Evolutionary conservation across 92 coral and sea anemone species (phyloP), one percentile per base, ranked within the genome.

Genomic region (Zoanthus sociatus): DNA sequence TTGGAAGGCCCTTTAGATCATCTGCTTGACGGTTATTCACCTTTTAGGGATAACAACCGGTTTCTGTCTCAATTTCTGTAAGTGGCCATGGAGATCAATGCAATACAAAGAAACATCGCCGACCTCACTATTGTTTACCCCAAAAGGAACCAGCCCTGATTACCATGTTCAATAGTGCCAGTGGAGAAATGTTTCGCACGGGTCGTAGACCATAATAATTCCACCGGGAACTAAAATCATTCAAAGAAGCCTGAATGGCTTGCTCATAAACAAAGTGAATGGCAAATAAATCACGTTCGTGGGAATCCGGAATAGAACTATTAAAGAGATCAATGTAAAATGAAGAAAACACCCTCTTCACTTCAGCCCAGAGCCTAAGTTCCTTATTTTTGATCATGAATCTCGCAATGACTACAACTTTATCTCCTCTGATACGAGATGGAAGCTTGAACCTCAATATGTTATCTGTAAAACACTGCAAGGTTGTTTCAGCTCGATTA

Each of bases 21-120:
- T 73, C 64, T 37, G 66, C 88, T 74, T 89, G 88, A 73, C 66
- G 16, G 31, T 89, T 78, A 7, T 84, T 89, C 30, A 89, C 47
- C 78, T 88, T 54, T 88, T 71, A 46, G 90, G 87, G 26, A 88
- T 74, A 87, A 71, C 20, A 88, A 79, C 87, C 88, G 71, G 82
- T 87, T 21, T 87, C 86, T 54, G 81, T 87, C 71, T 86, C 90
- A 48, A 64, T 71, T 42, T 73, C 84, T 47, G 84, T 55, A 45
- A 87, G 71, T 0, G 77, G 31, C 90, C 75, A 83, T 64, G 69
- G 5, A 75, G 78, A 74, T 87, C 89, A 78, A 85, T 78, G 31
- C 92, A 89, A 70, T 58, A 55, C 60, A 84, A 69, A 30, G 79
- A 86, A 78, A 58, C 51, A 17, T 87, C 67, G 58, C 87, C 87